Base-by-base conservation (phyloP, 2,888 invertebrate species). In the Cantharis rustica region DNA sequence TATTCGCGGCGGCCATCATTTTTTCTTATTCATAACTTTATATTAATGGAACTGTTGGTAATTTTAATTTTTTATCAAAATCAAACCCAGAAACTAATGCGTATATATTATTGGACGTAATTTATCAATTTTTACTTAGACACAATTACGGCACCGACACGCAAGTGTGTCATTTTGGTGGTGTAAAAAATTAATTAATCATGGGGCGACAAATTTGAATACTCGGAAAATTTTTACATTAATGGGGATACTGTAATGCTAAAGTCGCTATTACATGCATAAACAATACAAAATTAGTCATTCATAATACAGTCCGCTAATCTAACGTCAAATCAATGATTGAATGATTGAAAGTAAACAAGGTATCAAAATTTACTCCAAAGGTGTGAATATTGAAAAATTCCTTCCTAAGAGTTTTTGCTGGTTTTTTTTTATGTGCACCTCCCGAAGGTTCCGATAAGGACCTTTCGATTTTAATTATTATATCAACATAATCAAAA, bases 221-320 rank as follows among this genome's bases (percentile, higher is more conserved):
- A 47, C 47, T 47, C 13, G n/a, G n/a, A 47, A 47, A 47, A 47
- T n/a, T 47, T 47, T 47, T 47, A 47, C 47, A 47, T 47, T 47
- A 47, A 47, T 47, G 47, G n/a, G 47, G 47, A 47, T 47, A 47
- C n/a, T 47, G 47, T 47, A 47, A 47, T 31, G 47, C 47, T 5
- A 13, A n/a, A 47, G 47, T 47, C n/a, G 7, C 13, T 83, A 79
- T 81, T 83, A 82, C 83, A 83, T 82, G 81, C 82, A 84, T 82
- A 82, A 83, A 82, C 83, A 84, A 84, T 82, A 83, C 82, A 85
- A 84, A 82, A 82, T 81, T 82, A 84, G 84, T 80, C 82, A 84
- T 84, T 83, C 83, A 80, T 47, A 47, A 47, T 47, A 47, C 47
- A 47, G 47, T 47, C n/a, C 78, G 81, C 82, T 83, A 83, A 84